Evolutionary conservation across 2,888 invertebrate genomes (phyloP).

Genomic region (Disparrhopalites patrizii): DNA sequence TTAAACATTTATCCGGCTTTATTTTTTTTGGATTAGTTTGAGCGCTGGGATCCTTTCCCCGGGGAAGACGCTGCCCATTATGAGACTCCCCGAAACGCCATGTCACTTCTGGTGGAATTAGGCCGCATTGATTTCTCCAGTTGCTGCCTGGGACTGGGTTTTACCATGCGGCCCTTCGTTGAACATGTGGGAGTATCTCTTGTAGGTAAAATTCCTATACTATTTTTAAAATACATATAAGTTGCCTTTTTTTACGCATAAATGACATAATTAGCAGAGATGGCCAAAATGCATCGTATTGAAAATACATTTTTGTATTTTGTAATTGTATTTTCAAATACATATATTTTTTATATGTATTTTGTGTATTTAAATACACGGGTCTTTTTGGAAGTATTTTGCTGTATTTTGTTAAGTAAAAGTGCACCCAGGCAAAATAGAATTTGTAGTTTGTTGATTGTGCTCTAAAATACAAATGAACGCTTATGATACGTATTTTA

Average conservation of each 20-base stretch:
- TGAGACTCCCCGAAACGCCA: slow-evolving; percentile 17
- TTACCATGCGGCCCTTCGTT: slow-evolving; percentile 28
- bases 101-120: slow-evolving; percentile 23
- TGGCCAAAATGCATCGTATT: no score
- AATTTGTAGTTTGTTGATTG: no score
- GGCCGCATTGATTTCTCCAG: slow-evolving; percentile 23
- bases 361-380: no score
- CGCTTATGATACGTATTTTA: no score
- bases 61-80: slow-evolving; percentile 21
- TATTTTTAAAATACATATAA: neutral
- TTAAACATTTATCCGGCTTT: neutral
- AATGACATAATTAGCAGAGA: no score
- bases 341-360: no score
- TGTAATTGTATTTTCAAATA: no score
- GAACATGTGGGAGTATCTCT: slow-evolving; percentile 30
- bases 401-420: no score
- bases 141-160: slow-evolving; percentile 33
- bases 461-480: no score
- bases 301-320: no score
- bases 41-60: slow-evolving; percentile 29
- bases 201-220: slow-evolving; percentile 10
- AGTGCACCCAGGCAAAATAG: no score
- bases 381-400: no score
- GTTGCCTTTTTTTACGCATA: neutral
- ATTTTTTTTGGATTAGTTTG: slow-evolving; percentile 17